A percentile compares a stretch with the other conserved stretches of the same genome.
Evolutionary conservation across 2,797 vertebrate genomes (phyloP).

Genomic region (Crocodylus rhombifer): DNA sequence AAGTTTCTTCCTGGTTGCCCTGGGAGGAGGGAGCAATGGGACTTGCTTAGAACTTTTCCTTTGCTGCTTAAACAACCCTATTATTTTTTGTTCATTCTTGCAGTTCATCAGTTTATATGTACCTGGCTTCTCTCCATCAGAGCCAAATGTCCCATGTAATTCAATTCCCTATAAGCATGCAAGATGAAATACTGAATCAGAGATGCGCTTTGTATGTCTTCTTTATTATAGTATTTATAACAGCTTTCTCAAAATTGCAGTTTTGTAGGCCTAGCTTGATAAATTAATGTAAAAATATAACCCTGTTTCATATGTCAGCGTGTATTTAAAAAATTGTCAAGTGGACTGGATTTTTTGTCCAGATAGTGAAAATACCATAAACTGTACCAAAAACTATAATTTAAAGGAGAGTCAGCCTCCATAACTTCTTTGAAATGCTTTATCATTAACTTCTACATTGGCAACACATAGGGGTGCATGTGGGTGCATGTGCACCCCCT

Average conservation of each 20-base stretch:
- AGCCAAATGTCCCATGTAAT: neutral
- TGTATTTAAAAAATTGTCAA: neutral
- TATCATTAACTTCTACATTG: neutral
- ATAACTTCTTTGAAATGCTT: neutral
- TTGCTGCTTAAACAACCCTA: fast-evolving
- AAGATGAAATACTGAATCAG: neutral
- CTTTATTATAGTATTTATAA: neutral
- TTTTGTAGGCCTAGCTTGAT: neutral
- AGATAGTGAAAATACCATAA: neutral
- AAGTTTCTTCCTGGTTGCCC: neutral
- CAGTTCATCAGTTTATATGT: neutral
- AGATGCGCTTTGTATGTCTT: neutral
- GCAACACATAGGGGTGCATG: too few relatives aligned
- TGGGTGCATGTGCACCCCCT: too few relatives aligned
- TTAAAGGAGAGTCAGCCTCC: neutral
- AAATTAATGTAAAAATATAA: neutral
- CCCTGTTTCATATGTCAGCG: neutral
- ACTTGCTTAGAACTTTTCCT: neutral
- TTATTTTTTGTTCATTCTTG: neutral
- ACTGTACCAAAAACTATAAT: neutral
- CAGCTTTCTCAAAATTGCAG: neutral
- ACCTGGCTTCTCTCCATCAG: neutral
- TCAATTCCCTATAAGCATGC: neutral
- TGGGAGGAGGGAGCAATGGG: neutral
- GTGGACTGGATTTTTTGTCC: neutral